These are phyloP conservation scores for Eristalis tenax DNA, from an alignment of 2,888 invertebrate species.

Conservation along the genomic window DNA sequence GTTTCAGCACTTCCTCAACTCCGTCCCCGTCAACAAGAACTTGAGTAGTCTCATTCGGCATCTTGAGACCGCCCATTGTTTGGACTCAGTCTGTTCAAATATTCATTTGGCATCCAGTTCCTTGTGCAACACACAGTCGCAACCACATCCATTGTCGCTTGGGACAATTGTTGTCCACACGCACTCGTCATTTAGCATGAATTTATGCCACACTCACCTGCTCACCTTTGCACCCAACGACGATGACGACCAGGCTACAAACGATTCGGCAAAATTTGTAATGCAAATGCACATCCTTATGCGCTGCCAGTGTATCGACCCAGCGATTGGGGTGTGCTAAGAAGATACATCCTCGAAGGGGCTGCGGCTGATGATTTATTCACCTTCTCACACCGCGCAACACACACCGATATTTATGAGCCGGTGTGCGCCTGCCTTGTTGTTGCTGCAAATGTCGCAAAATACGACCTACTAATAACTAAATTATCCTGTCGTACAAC, in stretches of 20 bases:
- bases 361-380: slow-evolving; percentile 37
- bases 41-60: not conserved
- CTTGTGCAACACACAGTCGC: slow-evolving; percentile 1
- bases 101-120: slow-evolving; percentile 26
- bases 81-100: slow-evolving; percentile 17
- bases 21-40: not conserved
- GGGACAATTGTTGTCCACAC: slow-evolving; percentile 6
- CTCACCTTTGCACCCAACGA: not conserved
- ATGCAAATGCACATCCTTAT: slow-evolving; percentile 55
- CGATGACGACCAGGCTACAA: not conserved
- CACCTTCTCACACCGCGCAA: slow-evolving; percentile 20
- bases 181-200: slow-evolving; percentile 3
- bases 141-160: slow-evolving; percentile 26
- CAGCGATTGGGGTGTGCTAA: slow-evolving; percentile 8
- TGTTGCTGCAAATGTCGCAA: slow-evolving; percentile 22
- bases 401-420: slow-evolving; percentile 5
- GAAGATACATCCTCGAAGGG: slow-evolving; percentile 12
- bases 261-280: slow-evolving; percentile 27
- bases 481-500: slow-evolving; percentile 39
- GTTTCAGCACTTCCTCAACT: not conserved
- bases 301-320: not conserved
- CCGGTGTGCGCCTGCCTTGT: not conserved
- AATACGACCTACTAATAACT: slow-evolving; percentile 51
- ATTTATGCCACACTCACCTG: slow-evolving; percentile 14
- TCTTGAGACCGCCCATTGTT: not conserved